These are phyloP conservation scores for Chrysotoxum bicinctum DNA, from an alignment of 2,888 invertebrate species.

Conservation along the genomic window DNA sequence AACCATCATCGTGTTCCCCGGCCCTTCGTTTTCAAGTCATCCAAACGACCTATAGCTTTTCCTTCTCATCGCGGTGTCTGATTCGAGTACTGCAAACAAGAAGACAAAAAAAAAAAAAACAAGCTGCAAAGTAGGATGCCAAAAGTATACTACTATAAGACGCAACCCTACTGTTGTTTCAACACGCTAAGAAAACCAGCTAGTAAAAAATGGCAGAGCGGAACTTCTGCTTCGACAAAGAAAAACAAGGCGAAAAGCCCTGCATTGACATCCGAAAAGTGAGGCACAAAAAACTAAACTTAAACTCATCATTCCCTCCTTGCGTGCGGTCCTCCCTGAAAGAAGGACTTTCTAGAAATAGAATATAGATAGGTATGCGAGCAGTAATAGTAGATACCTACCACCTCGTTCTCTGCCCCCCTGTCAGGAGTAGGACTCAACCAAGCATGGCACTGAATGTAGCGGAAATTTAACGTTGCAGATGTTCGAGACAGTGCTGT, in stretches of 20 bases:
- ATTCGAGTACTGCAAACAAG: constrained; percentile 22
- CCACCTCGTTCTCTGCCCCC: neutral
- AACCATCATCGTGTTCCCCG: constrained; percentile 15
- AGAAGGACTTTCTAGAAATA: neutral
- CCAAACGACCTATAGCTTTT: neutral
- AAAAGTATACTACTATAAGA: constrained; percentile 46
- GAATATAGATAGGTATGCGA: too few species aligned
- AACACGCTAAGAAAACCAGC: constrained; percentile 29
- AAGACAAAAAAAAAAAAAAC: neutral
- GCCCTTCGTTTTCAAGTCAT: neutral
- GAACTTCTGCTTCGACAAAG: constrained; percentile 66
- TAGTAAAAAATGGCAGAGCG: constrained; percentile 34
- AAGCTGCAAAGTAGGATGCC: constrained; percentile 54
- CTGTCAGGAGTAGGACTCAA: neutral
- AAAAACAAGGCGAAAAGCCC: constrained; percentile 71
- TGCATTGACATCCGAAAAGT: constrained; percentile 66
- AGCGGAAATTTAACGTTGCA: constrained; percentile 62
- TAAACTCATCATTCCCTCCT: neutral
- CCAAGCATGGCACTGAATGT: constrained; percentile 45
- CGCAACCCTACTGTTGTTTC: constrained; percentile 47
- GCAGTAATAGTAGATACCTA: neutral
- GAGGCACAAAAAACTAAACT: constrained; percentile 13
- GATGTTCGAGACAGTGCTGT: constrained; percentile 36
- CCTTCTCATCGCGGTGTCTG: constrained; percentile 3
- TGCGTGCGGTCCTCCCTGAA: neutral